Base-by-base conservation (phyloP, 2,113 vertebrate genomes). In the Haemorhous mexicanus region DNA sequence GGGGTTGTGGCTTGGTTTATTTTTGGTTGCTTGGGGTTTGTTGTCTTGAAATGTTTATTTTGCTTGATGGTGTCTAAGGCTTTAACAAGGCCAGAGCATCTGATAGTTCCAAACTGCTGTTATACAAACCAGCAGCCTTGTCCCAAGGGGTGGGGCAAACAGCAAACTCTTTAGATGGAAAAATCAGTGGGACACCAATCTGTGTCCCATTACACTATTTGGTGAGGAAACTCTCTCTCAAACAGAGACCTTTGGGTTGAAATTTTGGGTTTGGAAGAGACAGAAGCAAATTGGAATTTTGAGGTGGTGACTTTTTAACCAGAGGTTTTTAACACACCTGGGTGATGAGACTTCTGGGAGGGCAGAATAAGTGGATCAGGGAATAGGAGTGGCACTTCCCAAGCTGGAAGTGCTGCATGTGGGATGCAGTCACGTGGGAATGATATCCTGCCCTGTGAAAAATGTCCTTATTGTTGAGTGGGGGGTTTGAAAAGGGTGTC, bases 371-470 rank as follows among this genome's bases (percentile, higher is more conserved):
- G 46, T 55, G 68, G 50, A 28, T 78, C 18, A n/a, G 30, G 39
- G 83, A 35, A 20, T 3, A 84, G 61, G 66, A 75, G 74, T 30
- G 47, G 77, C 43, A 23, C 19, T 58, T 70, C 1, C 27, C 0
- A 3, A 66, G 46, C 55, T 67, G 68, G n/a, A 70, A 73, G 14
- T 4, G 7, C 32, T 80, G 52, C 43, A 27, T 55, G 22, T 4
- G 16, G 62, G 59, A 28, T 58, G 50, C 62, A 47, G 76, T 52
- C 72, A 26, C 0, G 0, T 47, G 52, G 46, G 37, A 43, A 5
- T 23, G 59, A 67, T 1, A 1, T 11, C 41, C n/a, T 84, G 44
- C 66, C 19, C 2, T 14, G 27, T 72, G 75, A 32, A 59, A 53
- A 83, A n/a, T 3, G 15, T 59, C 41, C 41, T 52, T 26, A 37